Conservation (phyloP, 2,113 vertebrate species). For the Empidonax alnorum region DNA sequence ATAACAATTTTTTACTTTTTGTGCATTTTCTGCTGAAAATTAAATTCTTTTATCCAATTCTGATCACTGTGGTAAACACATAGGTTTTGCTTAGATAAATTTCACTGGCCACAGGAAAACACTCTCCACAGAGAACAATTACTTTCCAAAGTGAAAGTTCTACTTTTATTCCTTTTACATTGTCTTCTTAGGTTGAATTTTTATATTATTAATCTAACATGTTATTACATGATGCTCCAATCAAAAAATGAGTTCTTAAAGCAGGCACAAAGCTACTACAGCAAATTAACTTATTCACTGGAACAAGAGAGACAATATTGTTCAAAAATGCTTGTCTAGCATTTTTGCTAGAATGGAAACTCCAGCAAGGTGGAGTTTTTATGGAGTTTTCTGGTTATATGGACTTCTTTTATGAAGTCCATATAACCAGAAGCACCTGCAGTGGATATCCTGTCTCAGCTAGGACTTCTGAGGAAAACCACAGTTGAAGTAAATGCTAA, state of each 20-base stretch:
- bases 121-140: fast-evolving
- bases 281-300: not conserved
- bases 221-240: not conserved
- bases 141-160: not conserved
- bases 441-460: not conserved
- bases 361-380: not conserved
- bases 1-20: not conserved
- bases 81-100: not conserved
- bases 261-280: not conserved
- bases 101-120: not conserved
- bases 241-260: not conserved
- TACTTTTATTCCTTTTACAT: not conserved
- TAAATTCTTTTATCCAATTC: not conserved
- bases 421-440: not conserved
- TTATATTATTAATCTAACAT: not conserved
- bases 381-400: too few species aligned
- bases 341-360: not conserved
- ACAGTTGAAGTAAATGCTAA: not conserved
- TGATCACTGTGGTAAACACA: not conserved
- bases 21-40: not conserved
- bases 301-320: not conserved
- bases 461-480: not conserved
- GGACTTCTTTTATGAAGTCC: not conserved
- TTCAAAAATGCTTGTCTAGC: not conserved
- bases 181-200: not conserved